Base-by-base conservation (phyloP, 2,113 vertebrate genomes). In the Ibidorhyncha struthersii region DNA sequence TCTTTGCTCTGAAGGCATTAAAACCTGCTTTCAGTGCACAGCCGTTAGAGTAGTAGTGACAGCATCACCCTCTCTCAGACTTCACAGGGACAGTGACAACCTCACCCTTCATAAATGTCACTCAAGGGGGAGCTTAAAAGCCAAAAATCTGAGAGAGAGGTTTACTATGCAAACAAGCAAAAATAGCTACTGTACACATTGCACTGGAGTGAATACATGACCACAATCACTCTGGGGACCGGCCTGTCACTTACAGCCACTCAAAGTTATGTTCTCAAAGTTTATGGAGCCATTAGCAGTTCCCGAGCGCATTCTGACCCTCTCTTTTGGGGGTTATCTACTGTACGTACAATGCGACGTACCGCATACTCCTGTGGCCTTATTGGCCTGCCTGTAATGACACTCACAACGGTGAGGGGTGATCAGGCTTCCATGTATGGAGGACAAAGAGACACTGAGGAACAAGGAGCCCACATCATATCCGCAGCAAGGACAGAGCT, bases 291-390 rank as follows among this genome's bases (percentile, higher is more conserved):
- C 70, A 87, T 65, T 56, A 96, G 79, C 1, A 1, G 50, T 11
- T 56, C 62, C 30, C 9, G 4, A 10, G 22, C 6, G 2, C 0
- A 0, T 74, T 73, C 21, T 72, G n/a, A 16, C 29, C 59, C 47
- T 71, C 12, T 74, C 30, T 6, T 38, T 49, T 71, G 34, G 26
- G 20, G 62, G 18, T 45, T 36, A 4, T 9, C 66, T 21, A 15
- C 50, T 4, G 0, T 23, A 63, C 1, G 2, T 29, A 4, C n/a
- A 21, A 2, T 5, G 22, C 0, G 8, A 53, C 1, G 3, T 27
- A 11, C 34, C 30, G 36, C 2, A 2, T 19, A 22, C 34, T 36
- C 21, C 55, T 25, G 22, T 5, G 58, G 29, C 49, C 61, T 49
- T 40, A 4, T 4, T 13, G 30, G 26, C 4, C 40, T 52, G 30